Evolutionary conservation across 2,888 invertebrate genomes (phyloP), one percentile per base, ranked within the genome.

Genomic region (Cylloceria caligata): DNA sequence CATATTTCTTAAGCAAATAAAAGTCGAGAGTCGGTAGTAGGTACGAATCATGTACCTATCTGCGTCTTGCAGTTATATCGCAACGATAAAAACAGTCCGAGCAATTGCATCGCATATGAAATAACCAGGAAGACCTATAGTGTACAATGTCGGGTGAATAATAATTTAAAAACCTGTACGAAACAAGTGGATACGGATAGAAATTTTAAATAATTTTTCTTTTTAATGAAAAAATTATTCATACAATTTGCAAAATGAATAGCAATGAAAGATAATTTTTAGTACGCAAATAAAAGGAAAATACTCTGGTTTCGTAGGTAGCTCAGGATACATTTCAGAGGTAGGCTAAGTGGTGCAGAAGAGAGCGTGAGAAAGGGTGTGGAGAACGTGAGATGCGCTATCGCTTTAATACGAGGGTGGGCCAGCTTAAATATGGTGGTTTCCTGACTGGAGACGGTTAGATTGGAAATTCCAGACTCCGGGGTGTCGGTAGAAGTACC

Each of bases 381-480:
- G 71, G 78, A 74, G 49, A 64, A 57, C 49, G 34, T 45, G 42
- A 55, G 34, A 52, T 24, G 64, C 30, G 73, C 62, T 81, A 83
- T 65, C 68, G 64, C 73, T 80, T 81, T 81, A 71, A 83, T 74
- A 62, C 73, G 77, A 57, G 67, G 45, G 68, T 55, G 60, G 83
- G 45, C 71, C 57, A 83, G 64, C 79, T 87, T 85, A 87, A 89
- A 88, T 88, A 88, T 85, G 84, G 84, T 74, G 78, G 84, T 84
- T 84, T 87, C 80, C 85, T 75, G 83, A 80, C 83, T 84, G 82
- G 64, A 73, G 82, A 76, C 76, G 84, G 74, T 86, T 85, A 86
- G 87, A 89, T 88, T 89, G 88, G 88, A 88, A 88, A 88, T 89
- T 89, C 86, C 86, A 84, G 64, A 69, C 81, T 77, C 78, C 62